These are phyloP conservation scores for Tyrannus savana DNA, from an alignment of 2,113 vertebrate species.

Conservation along the genomic window DNA sequence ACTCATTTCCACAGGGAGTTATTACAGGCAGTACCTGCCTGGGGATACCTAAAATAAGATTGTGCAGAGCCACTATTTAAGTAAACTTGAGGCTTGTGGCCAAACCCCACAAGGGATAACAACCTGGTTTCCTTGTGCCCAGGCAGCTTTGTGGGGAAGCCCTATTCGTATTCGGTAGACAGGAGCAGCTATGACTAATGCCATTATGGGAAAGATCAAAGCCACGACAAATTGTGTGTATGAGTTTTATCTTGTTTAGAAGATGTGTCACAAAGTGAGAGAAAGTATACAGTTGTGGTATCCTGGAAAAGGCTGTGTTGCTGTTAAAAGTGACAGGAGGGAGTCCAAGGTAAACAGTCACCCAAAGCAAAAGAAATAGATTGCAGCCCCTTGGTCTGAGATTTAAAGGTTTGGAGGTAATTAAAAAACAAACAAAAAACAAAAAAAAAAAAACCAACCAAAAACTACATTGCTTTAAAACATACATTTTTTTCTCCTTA, in stretches of 20 bases:
- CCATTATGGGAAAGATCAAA: background rate
- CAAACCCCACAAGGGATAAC: background rate
- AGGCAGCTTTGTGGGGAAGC: background rate
- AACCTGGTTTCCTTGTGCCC: background rate
- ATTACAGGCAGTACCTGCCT: background rate
- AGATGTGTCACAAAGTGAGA: background rate
- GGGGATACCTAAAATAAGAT: background rate
- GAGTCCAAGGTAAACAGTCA: background rate
- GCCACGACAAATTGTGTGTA: background rate
- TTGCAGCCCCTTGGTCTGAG: background rate
- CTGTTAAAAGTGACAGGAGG: background rate
- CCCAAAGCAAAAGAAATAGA: background rate
- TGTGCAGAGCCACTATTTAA: background rate
- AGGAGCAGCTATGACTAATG: background rate
- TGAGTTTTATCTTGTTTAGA: background rate
- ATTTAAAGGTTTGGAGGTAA: background rate
- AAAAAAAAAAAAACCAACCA: background rate
- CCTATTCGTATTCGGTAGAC: background rate
- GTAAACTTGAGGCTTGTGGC: rapidly evolving
- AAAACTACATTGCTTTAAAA: background rate
- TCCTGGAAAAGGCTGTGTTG: background rate
- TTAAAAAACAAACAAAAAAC: background rate
- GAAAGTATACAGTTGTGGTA: background rate
- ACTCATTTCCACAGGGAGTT: background rate
- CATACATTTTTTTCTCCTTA: background rate